These are phyloP conservation scores for Sphinx pinastri DNA, from an alignment of 2,888 invertebrate genomes.

Conservation along the genomic window DNA sequence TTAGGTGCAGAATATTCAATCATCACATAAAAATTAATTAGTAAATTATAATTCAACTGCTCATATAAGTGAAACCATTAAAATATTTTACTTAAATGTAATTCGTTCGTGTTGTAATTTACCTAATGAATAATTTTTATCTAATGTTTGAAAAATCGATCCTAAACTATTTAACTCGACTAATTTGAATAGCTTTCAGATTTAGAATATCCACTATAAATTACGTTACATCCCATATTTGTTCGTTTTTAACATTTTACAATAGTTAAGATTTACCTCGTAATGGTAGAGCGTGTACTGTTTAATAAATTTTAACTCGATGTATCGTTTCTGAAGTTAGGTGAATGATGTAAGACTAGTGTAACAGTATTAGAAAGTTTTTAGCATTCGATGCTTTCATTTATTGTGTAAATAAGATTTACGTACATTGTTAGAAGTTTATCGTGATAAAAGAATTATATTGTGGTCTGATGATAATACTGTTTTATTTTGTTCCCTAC, in stretches of 20 bases:
- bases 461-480: conserved; percentile 67
- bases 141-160: no score
- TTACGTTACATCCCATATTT: not conserved
- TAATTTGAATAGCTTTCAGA: not conserved
- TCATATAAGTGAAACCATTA: no score
- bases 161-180: not conserved
- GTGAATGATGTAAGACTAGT: conserved; percentile 13
- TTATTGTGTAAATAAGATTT: conserved; percentile 78
- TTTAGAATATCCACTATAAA: not conserved
- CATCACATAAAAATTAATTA: no score
- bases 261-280: conserved; percentile 10
- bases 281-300: conserved; percentile 18
- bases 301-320: conserved; percentile 10
- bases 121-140: no score
- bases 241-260: not conserved
- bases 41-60: no score
- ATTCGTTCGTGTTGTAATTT: no score
- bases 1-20: not conserved
- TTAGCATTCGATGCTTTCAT: conserved; percentile 76
- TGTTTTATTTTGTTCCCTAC: conserved; percentile 51
- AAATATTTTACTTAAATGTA: no score
- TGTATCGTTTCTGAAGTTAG: conserved; percentile 10
- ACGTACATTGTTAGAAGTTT: conserved; percentile 74
- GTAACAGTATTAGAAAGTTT: conserved; percentile 67
- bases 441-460: conserved; percentile 73